These are phyloP conservation scores for Linnaemya vulpina DNA, from an alignment of 2,888 invertebrate species.

Conservation along the genomic window DNA sequence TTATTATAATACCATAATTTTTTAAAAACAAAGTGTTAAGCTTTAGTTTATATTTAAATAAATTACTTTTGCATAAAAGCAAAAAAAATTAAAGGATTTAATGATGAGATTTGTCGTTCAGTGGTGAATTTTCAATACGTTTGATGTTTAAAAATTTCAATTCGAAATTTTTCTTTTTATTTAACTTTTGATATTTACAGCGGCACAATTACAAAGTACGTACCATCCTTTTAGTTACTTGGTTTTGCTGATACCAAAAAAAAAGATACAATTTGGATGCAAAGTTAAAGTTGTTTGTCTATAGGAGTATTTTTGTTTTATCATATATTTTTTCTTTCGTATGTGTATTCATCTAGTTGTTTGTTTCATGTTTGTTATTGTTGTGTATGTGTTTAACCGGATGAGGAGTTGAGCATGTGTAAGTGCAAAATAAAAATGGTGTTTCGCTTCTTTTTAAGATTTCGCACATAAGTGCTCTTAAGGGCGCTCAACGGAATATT, in stretches of 20 bases:
- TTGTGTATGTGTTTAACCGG: slow-evolving; percentile 63
- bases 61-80: too few species aligned
- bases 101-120: too few species aligned
- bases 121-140: neutral
- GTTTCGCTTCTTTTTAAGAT: slow-evolving; percentile 72
- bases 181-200: neutral
- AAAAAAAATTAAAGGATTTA: too few species aligned
- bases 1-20: too few species aligned
- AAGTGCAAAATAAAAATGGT: slow-evolving; percentile 73
- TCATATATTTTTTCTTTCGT: slow-evolving; percentile 18
- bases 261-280: too few species aligned
- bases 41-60: too few species aligned
- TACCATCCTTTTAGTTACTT: neutral
- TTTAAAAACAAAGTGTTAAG: too few species aligned
- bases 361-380: slow-evolving; percentile 58
- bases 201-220: slow-evolving; percentile 12
- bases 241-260: slow-evolving; percentile 5
- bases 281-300: slow-evolving; percentile 47
- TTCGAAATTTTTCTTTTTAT: neutral
- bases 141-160: neutral
- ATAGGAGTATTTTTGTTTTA: slow-evolving; percentile 33
- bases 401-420: slow-evolving; percentile 72
- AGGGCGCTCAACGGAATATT: slow-evolving; percentile 71
- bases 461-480: slow-evolving; percentile 74
- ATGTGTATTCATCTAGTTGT: slow-evolving; percentile 48